Evolutionary conservation across 2,888 invertebrate genomes (phyloP), one percentile per base, ranked within the genome.

Genomic region (Lymantria dispar): DNA sequence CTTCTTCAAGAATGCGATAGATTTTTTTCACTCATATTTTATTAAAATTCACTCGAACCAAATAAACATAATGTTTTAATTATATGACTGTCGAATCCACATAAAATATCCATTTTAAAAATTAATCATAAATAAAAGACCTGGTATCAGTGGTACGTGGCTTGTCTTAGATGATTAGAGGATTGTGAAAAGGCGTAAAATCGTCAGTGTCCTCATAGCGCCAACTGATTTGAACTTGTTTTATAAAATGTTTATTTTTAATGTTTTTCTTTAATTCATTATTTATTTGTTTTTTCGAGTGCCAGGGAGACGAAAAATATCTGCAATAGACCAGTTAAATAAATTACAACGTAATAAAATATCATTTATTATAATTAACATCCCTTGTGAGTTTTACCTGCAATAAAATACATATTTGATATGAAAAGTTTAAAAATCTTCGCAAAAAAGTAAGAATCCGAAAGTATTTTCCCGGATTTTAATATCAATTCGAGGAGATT

Each of bases 401-500:
- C 54, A 57, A 61, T 61, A 58, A 60, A 62, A 58, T 59, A 63
- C 58, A 65, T 67, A 73, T 70, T 67, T 68, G 64, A 66, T 61
- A 64, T 61, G 12, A 55, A 42, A 66, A 64, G 64, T 66, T 66
- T 53, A 60, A 64, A 62, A 66, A 68, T 68, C 45, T 65, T 60
- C 49, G 56, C 59, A 65, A 64, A 70, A 22, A 68, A 65, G 69
- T 64, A 71, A 72, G 72, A 77, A 76, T 74, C 72, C 63, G 56
- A 70, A 77, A 78, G 75, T 75, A 80, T 78, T 76, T 73, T 64
- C 65, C 70, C 62, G 70, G 73, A 74, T 76, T 75, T 79, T 80
- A 76, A 80, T 82, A 82, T 83, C 74, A 78, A 81, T 85, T 83
- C 75, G 73, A 70, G 72, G 72, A 78, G 74, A 83, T 83, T 77